These are phyloP conservation scores for Corynorhinus townsendii DNA, from an alignment of 2,113 vertebrate species.

Conservation along the genomic window DNA sequence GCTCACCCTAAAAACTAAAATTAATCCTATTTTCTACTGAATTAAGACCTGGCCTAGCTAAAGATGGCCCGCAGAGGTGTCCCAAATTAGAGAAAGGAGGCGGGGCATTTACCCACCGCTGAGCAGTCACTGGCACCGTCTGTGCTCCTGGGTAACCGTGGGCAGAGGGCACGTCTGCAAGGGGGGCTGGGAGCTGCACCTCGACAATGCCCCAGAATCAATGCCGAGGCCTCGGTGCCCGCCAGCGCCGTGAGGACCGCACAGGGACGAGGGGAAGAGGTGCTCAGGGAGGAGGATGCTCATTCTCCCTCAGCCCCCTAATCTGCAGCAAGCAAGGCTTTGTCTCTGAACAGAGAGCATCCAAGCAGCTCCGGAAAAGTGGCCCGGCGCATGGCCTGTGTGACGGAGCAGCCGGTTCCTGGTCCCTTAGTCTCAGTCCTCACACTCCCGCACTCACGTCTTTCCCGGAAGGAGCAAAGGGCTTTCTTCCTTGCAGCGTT, in stretches of 20 bases:
- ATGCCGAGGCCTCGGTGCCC: not conserved
- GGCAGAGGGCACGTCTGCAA: too few species aligned
- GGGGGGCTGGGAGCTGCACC: not conserved
- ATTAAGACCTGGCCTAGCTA: not conserved
- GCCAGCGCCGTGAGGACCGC: not conserved
- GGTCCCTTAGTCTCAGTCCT: not conserved
- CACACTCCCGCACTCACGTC: not conserved
- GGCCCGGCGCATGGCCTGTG: not conserved
- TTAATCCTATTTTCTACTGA: not conserved
- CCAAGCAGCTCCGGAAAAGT: not conserved
- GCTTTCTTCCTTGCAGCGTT: not conserved
- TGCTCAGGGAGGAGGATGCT: not conserved
- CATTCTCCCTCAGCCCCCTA: not conserved
- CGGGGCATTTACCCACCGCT: not conserved
- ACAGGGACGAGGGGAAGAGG: not conserved
- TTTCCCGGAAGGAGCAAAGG: not conserved
- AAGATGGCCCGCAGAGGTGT: not conserved
- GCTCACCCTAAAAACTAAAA: not conserved
- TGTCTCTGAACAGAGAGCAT: not conserved
- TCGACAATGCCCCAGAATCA: not conserved
- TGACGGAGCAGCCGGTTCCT: not conserved
- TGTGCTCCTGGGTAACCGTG: not conserved
- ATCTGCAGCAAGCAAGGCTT: not conserved
- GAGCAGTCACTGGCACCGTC: not conserved
- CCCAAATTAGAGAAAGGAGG: not conserved